Evolutionary conservation across 2,888 invertebrate genomes (phyloP).

Genomic region (Melipona beecheii): DNA sequence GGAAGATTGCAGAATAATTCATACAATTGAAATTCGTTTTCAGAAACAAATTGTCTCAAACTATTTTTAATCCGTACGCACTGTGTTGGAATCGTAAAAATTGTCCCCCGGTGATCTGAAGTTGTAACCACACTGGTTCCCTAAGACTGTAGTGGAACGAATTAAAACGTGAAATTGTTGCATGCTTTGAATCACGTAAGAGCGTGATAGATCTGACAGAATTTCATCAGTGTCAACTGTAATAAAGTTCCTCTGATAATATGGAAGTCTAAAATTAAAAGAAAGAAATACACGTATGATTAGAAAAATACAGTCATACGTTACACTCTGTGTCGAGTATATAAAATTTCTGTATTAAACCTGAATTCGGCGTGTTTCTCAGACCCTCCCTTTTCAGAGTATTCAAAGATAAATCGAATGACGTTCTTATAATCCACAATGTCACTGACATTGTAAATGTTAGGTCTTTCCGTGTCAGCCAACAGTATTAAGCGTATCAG

Average conservation of each 20-base stretch:
- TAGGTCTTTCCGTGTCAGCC: constrained; percentile 75
- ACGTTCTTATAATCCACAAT: constrained; percentile 76
- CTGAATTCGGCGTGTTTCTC: constrained; percentile 78
- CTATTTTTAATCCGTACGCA: constrained; percentile 49
- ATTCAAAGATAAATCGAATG: constrained; percentile 78
- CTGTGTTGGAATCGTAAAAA: constrained; percentile 75
- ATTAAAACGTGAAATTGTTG: constrained; percentile 93
- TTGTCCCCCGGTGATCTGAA: constrained; percentile 73
- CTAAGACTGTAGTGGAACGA: constrained; percentile 91
- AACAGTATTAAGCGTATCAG: constrained; percentile 87
- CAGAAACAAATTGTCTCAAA: background rate
- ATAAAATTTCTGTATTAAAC: constrained; percentile 39
- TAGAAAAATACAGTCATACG: background rate
- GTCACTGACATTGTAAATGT: constrained; percentile 63
- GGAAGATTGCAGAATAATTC: background rate
- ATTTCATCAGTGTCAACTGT: constrained; percentile 85
- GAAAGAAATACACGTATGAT: background rate
- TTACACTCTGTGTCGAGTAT: background rate
- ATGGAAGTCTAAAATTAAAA: constrained; percentile 86
- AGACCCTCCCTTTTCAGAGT: constrained; percentile 77
- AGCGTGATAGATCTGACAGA: constrained; percentile 86
- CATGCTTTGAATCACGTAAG: constrained; percentile 89
- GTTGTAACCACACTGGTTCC: constrained; percentile 89
- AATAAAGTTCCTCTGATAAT: constrained; percentile 87
- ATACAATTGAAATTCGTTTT: background rate